Evolutionary conservation across 2,113 vertebrate genomes (phyloP).

Genomic region (Tinamus guttatus): DNA sequence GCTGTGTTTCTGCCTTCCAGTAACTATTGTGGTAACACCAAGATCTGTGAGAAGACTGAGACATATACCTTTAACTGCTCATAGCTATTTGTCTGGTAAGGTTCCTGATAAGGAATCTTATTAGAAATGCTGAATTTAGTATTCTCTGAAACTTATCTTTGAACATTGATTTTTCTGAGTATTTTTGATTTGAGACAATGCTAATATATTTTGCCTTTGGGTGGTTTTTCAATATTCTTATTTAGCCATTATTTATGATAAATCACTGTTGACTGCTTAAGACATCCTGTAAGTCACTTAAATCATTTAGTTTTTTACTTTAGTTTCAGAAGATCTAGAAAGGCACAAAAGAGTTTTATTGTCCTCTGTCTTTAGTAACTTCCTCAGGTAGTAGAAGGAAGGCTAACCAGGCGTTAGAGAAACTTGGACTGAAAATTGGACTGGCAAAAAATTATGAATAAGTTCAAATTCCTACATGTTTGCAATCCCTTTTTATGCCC

Average conservation of each 20-base stretch:
- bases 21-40: background rate
- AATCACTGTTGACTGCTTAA: background rate
- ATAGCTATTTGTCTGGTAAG: background rate
- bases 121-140: background rate
- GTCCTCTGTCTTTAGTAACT: background rate
- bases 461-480: background rate
- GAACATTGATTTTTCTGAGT: background rate
- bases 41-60: background rate
- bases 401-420: background rate
- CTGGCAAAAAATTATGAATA: background rate
- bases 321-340: background rate
- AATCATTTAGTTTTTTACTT: background rate
- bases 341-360: accelerated
- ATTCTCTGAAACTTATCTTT: background rate
- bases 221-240: background rate
- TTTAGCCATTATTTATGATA: background rate
- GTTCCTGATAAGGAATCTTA: background rate
- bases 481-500: background rate
- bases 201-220: background rate
- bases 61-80: background rate
- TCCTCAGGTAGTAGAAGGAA: background rate
- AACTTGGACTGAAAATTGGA: background rate
- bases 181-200: background rate
- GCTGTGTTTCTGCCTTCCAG: background rate
- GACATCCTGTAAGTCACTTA: background rate